phyloP scores from a whole-genome alignment of 2,113 vertebrate genomes.

The Chaetorhynchus papuensis region DNA sequence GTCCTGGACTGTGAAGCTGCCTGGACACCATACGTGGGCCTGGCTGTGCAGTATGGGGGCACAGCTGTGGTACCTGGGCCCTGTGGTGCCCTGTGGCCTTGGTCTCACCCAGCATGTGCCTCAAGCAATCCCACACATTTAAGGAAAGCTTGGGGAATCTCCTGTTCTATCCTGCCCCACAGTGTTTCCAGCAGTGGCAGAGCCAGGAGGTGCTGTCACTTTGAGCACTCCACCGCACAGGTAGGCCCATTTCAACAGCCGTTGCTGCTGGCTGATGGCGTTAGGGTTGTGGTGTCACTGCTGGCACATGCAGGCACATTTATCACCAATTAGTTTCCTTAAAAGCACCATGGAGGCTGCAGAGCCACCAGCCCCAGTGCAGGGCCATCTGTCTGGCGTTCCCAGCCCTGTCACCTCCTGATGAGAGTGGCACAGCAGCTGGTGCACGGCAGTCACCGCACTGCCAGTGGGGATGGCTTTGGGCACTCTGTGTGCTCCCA shows the following conservation, averaged over 20 bases:
- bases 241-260: not conserved
- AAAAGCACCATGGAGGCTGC: not conserved
- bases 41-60: accelerated
- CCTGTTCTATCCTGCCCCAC: not conserved
- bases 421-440: not conserved
- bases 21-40: accelerated
- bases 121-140: not conserved
- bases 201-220: not conserved
- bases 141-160: not conserved
- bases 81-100: not conserved
- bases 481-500: accelerated
- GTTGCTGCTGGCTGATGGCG: accelerated
- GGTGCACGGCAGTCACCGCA: accelerated
- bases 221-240: not conserved
- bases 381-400: not conserved
- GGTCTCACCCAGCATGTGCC: not conserved
- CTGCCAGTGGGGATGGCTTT: accelerated
- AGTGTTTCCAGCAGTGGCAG: not conserved
- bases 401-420: not conserved
- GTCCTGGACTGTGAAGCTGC: accelerated
- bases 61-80: accelerated
- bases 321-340: not conserved
- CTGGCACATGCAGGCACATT: not conserved
- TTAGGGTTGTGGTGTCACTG: not conserved
- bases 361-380: accelerated